Conservation (phyloP, 2,797 vertebrate genomes). For the Mormyrops attenuatus region DNA sequence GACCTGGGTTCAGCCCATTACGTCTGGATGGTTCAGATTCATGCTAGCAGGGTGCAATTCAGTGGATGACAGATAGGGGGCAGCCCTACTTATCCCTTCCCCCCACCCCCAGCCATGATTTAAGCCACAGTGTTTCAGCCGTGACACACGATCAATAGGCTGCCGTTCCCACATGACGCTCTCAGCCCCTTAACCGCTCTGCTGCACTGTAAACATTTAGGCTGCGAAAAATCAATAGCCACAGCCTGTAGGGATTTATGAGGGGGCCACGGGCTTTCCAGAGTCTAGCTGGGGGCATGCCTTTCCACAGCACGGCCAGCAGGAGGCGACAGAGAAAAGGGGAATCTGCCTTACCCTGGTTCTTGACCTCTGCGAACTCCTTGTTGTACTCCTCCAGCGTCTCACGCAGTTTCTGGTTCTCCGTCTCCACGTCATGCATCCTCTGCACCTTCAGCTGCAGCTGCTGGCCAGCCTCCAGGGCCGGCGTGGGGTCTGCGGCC, state of each 20-base stretch:
- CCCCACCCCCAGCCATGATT: slow-evolving; percentile 58
- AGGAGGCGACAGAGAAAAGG: slow-evolving; percentile 50
- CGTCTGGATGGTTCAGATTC: background rate
- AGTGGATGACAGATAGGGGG: slow-evolving; percentile 21
- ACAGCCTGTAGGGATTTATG: slow-evolving; percentile 60
- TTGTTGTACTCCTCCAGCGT: slow-evolving; percentile 98
- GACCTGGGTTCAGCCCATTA: background rate
- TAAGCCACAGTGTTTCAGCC: slow-evolving; percentile 81
- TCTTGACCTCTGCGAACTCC: slow-evolving; percentile 97
- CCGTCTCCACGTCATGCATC: slow-evolving; percentile 96
- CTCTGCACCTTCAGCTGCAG: slow-evolving; percentile 96
- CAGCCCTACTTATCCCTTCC: slow-evolving; percentile 8
- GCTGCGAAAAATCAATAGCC: slow-evolving; percentile 87
- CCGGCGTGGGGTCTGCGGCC: slow-evolving; percentile 84
- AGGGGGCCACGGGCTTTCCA: slow-evolving; percentile 40
- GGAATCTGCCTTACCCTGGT: slow-evolving; percentile 83
- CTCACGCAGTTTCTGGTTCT: slow-evolving; percentile 97
- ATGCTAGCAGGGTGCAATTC: background rate
- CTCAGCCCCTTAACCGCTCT: slow-evolving; percentile 97
- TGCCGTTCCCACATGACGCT: slow-evolving; percentile 87
- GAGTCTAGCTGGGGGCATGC: slow-evolving; percentile 59
- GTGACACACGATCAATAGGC: slow-evolving; percentile 96
- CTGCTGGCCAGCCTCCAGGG: slow-evolving; percentile 91
- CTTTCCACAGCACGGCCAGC: slow-evolving; percentile 57
- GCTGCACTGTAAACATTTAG: slow-evolving; percentile 97